phyloP scores from a whole-genome alignment of 2,797 vertebrate species.

The Silurus lanzhouensis region DNA sequence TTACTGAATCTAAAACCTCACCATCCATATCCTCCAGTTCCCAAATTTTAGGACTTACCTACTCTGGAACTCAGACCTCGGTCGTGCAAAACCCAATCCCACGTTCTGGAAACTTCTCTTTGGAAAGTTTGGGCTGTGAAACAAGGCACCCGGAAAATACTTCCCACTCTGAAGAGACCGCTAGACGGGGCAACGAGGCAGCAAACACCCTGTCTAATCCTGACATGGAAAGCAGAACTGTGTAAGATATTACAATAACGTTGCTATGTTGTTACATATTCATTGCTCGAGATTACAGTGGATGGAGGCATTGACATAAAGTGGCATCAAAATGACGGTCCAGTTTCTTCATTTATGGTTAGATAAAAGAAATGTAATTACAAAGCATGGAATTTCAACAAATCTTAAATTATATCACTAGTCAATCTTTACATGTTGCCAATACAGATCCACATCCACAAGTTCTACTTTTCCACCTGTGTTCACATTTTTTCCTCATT shows the following conservation, averaged over 20 bases:
- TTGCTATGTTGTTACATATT: not conserved
- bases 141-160: conserved; percentile 50
- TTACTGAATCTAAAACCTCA: conserved; percentile 51
- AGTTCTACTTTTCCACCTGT: not conserved
- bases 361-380: not conserved
- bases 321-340: not conserved
- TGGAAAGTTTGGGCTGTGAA: conserved; percentile 76
- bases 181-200: conserved; percentile 11
- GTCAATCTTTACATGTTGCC: no score
- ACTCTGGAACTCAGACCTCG: conserved; percentile 52
- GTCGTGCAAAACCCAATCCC: conserved; percentile 76
- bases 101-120: conserved; percentile 82
- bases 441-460: no score
- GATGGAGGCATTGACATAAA: not conserved
- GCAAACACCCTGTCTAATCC: not conserved
- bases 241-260: conserved; percentile 38
- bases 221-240: conserved; percentile 22
- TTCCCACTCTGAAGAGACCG: not conserved
- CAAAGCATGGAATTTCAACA: not conserved
- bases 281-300: not conserved
- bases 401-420: not conserved
- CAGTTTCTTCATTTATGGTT: not conserved
- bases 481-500: not conserved
- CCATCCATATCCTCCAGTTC: not conserved
- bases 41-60: conserved; percentile 39